These are phyloP conservation scores for Tinea semifulvella DNA, from an alignment of 2,888 invertebrate species.

Conservation along the genomic window DNA sequence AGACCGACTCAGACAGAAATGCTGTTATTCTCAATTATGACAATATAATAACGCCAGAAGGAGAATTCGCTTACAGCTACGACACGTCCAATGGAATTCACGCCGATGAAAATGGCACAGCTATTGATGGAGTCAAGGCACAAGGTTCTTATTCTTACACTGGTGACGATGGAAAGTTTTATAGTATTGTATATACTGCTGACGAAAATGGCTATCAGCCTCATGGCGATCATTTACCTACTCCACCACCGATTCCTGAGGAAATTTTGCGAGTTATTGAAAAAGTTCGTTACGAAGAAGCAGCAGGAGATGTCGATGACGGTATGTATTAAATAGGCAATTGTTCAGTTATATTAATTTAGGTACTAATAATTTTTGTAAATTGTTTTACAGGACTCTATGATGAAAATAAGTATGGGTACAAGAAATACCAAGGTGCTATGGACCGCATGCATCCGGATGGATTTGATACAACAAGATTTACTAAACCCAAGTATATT, in stretches of 20 bases:
- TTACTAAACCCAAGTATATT: too few relatives aligned
- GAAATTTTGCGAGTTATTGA: conserved; percentile 44
- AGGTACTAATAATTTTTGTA: background rate
- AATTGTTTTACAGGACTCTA: conserved; percentile 39
- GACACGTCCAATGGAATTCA: conserved; percentile 54
- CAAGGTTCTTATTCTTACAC: conserved; percentile 45
- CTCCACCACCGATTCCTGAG: conserved; percentile 47
- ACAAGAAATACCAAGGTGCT: conserved; percentile 32
- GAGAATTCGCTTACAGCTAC: conserved; percentile 37
- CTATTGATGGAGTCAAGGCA: conserved; percentile 40
- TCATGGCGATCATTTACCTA: conserved; percentile 48
- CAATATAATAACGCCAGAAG: conserved; percentile 34
- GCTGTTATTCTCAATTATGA: conserved; percentile 40
- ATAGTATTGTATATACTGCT: conserved; percentile 41
- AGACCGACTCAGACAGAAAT: conserved; percentile 34
- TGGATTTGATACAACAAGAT: too few relatives aligned
- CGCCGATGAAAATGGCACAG: conserved; percentile 42
- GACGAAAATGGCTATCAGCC: conserved; percentile 53
- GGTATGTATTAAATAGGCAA: conserved; percentile 31
- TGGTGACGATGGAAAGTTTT: conserved; percentile 50
- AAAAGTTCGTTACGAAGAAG: conserved; percentile 34
- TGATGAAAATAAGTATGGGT: conserved; percentile 44
- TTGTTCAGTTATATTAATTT: background rate
- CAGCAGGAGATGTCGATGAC: conserved; percentile 39
- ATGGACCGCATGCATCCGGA: conserved; percentile 12